Evolutionary conservation across 2,113 vertebrate genomes (phyloP), one percentile per base, ranked within the genome.

Genomic region (Lynx canadensis): DNA sequence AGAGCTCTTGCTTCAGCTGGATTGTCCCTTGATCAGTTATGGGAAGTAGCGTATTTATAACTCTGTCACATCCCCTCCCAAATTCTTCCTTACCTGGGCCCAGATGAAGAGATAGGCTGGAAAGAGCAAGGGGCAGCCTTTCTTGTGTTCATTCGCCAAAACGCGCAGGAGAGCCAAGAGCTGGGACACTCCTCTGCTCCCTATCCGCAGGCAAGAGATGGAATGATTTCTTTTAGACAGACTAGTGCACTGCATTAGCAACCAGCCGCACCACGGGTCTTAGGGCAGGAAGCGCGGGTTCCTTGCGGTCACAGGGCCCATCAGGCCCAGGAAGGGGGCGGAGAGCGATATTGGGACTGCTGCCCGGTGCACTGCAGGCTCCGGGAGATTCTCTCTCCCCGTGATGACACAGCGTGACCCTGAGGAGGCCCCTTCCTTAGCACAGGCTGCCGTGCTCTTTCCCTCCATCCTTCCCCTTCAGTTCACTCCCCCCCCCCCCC

Each of bases 101-200:
- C 29, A 63, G 74, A 80, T 94, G 83, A 65, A 21, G 36, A 95
- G 94, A 89, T 55, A 36, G 60, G 27, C 65, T 38, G 48, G 31
- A 76, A 71, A 87, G 36, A 91, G 16, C 4, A 2, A 0, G 13
- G 52, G 0, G 15, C 97, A 89, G 55, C 1, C 15, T 80, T 91
- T 69, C 92, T 94, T 91, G 33, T 60, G 36, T 95, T 91, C 83
- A 45, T 86, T 91, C 86, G 95, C 86, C 93, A 91, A 91, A 89
- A 83, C 68, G 41, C 14, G 0, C 55, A 63, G 25, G 4, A 6
- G 18, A 90, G 74, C 55, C 87, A 50, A 57, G 73, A 97, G 66
- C 87, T 38, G 16, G 85, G 66, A 55, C 60, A 86, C 91, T 93
- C 73, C 73, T 86, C 65, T 38, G 71, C 57, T 41, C 68, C 48